Evolutionary conservation across 1,140 invertebrate species (phyloP).

Genomic region (Drosophila jambulina): DNA sequence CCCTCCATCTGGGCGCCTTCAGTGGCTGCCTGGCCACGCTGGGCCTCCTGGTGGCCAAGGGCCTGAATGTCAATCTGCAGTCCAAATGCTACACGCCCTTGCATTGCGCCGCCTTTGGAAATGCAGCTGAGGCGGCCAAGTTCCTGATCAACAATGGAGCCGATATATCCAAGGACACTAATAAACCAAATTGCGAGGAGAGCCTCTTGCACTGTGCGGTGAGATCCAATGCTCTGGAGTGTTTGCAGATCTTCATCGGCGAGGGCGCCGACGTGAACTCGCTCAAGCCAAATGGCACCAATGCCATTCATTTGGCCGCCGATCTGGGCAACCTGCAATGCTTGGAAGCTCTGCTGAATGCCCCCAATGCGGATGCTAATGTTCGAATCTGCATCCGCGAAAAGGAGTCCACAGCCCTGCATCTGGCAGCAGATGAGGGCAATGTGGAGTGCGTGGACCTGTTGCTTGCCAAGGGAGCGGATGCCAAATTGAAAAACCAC

Average conservation of each 20-base stretch:
- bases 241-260: constrained; percentile 89
- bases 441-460: constrained; percentile 90
- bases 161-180: constrained; percentile 86
- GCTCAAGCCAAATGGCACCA: constrained; percentile 89
- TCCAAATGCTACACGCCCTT: constrained; percentile 90
- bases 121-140: constrained; percentile 90
- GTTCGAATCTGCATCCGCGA: constrained; percentile 88
- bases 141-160: constrained; percentile 89
- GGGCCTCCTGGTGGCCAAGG: constrained; percentile 88
- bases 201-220: constrained; percentile 92
- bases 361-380: constrained; percentile 87
- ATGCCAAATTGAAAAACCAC: constrained; percentile 89
- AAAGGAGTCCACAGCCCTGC: constrained; percentile 90
- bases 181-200: constrained; percentile 89
- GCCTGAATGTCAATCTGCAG: constrained; percentile 89
- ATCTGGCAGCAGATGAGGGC: constrained; percentile 92
- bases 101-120: constrained; percentile 93
- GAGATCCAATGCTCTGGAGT: constrained; percentile 90
- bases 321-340: constrained; percentile 90
- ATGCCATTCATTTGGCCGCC: constrained; percentile 91
- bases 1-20: constrained; percentile 91
- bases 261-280: constrained; percentile 90
- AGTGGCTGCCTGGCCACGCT: constrained; percentile 90
- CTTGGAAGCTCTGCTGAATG: constrained; percentile 89
- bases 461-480: constrained; percentile 90